phyloP scores from a whole-genome alignment of 2,797 vertebrate species.

The Lerista edwardsae region DNA sequence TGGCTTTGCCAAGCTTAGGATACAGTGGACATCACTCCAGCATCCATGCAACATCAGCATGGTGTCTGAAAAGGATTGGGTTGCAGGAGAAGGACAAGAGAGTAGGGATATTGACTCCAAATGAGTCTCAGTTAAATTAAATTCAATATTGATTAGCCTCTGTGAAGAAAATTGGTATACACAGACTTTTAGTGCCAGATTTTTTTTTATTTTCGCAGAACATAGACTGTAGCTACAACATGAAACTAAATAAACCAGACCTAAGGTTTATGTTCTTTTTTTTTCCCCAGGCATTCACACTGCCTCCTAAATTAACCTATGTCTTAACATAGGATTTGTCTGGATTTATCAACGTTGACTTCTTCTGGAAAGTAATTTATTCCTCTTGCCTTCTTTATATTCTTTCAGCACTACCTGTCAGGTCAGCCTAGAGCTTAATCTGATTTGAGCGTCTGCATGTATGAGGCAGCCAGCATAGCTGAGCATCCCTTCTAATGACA shows the following conservation, averaged over 20 bases:
- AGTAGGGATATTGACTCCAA: constrained; percentile 27
- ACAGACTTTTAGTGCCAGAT: constrained; percentile 17
- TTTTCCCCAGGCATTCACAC: constrained; percentile 3
- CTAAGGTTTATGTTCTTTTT: background rate
- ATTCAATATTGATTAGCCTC: constrained; percentile 39
- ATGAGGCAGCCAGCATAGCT: background rate
- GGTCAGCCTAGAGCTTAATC: constrained; percentile 22
- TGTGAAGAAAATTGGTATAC: constrained; percentile 30
- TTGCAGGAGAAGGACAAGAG: background rate
- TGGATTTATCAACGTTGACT: constrained; percentile 49
- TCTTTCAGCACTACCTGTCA: background rate
- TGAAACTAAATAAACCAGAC: constrained; percentile 46
- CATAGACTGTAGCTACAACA: constrained; percentile 10
- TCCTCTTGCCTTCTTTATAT: constrained; percentile 29
- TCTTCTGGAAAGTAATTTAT: constrained; percentile 27
- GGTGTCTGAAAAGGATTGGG: too few species aligned
- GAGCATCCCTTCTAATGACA: constrained; percentile 7
- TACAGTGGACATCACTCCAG: too few species aligned
- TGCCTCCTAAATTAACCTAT: constrained; percentile 45
- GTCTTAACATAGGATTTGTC: constrained; percentile 52
- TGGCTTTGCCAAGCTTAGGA: too few species aligned
- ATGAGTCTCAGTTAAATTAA: constrained; percentile 46
- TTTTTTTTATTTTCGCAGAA: constrained; percentile 20
- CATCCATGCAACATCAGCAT: too few species aligned
- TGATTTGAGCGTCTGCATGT: background rate